phyloP scores from a whole-genome alignment of 2,113 vertebrate genomes.

The Saguinus midas region DNA sequence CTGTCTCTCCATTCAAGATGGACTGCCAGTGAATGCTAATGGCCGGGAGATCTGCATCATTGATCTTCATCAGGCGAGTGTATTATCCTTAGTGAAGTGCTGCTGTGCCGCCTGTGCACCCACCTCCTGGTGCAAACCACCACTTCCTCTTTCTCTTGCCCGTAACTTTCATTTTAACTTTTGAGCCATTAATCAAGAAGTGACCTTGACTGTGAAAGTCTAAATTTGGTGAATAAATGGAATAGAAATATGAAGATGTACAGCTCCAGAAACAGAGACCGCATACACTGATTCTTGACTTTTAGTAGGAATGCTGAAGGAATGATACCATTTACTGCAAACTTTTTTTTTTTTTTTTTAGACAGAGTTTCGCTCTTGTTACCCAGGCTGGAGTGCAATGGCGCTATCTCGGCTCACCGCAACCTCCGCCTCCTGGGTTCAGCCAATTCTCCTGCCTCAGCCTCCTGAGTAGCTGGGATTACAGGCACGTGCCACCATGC shows the following conservation, averaged over 20 bases:
- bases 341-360: background rate
- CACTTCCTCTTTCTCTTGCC: background rate
- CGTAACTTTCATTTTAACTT: conserved; percentile 54
- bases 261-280: background rate
- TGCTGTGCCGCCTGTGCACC: background rate
- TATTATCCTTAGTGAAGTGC: background rate
- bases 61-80: conserved; percentile 59
- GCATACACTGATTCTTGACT: background rate
- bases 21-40: conserved; percentile 46
- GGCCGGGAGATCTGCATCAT: conserved; percentile 29
- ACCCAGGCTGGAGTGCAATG: too few relatives aligned
- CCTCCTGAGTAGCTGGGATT: too few relatives aligned
- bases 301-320: background rate
- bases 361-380: too few relatives aligned
- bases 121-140: rapidly evolving
- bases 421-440: too few relatives aligned
- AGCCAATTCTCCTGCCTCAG: too few relatives aligned
- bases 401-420: too few relatives aligned
- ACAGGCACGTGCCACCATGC: too few relatives aligned
- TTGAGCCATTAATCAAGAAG: conserved; percentile 61
- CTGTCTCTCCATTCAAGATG: conserved; percentile 20
- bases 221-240: background rate
- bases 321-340: background rate
- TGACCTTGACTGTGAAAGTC: conserved; percentile 52
- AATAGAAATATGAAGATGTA: conserved; percentile 23